phyloP scores from a whole-genome alignment of 2,113 vertebrate species.

The Stegastes partitus region DNA sequence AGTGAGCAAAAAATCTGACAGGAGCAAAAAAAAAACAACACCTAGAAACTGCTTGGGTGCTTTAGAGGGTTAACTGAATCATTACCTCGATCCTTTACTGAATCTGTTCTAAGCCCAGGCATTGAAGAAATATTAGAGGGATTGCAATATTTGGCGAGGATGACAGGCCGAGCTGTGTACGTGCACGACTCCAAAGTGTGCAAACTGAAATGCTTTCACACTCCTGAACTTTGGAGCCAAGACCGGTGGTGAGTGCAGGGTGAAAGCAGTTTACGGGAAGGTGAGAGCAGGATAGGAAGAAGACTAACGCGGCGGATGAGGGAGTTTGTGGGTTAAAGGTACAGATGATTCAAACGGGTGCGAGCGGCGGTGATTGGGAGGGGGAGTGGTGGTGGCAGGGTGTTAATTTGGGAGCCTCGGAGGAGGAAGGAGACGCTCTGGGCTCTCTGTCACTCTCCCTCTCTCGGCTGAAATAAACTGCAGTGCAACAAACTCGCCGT shows the following conservation, averaged over 20 bases:
- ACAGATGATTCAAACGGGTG: slow-evolving; percentile 24
- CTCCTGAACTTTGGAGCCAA: not conserved
- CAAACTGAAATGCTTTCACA: slow-evolving; percentile 13
- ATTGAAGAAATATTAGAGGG: not conserved
- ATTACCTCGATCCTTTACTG: not conserved
- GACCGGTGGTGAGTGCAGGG: not conserved
- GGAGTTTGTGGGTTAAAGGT: slow-evolving; percentile 25
- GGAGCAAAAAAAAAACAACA: no score
- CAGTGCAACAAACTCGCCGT: slow-evolving; percentile 53
- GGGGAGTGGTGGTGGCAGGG: slow-evolving; percentile 40
- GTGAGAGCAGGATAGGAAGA: slow-evolving; percentile 11
- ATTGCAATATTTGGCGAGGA: slow-evolving; percentile 16
- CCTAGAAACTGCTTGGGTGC: no score
- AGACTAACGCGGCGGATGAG: slow-evolving; percentile 6
- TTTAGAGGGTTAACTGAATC: not conserved
- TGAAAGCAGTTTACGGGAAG: slow-evolving; percentile 11
- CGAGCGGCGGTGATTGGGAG: slow-evolving; percentile 27
- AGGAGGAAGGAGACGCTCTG: slow-evolving; percentile 42
- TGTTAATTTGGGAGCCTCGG: slow-evolving; percentile 60
- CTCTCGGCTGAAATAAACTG: slow-evolving; percentile 59
- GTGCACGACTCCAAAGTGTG: not conserved
- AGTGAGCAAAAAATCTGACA: no score
- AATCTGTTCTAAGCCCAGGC: not conserved
- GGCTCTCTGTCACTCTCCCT: slow-evolving; percentile 29
- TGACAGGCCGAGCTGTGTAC: slow-evolving; percentile 7